These are phyloP conservation scores for Okapia johnstoni DNA, from an alignment of 2,113 vertebrate genomes.

Conservation along the genomic window DNA sequence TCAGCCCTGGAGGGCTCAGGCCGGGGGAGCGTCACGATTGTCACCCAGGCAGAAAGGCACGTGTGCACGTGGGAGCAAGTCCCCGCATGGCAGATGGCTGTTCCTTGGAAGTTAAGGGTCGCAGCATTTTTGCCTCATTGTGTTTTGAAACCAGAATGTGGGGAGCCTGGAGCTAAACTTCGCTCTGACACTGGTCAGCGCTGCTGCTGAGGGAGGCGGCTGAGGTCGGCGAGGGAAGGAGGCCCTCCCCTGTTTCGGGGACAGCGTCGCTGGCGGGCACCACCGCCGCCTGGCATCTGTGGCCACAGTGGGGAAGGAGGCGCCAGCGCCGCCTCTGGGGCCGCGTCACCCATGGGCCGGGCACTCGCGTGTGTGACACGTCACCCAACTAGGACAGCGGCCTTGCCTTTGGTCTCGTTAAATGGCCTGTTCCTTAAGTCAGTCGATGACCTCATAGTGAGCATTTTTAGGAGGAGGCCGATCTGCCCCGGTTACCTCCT, in stretches of 20 bases:
- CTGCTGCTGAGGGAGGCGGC: neutral
- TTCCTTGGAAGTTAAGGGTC: rapidly evolving
- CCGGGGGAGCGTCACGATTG: rapidly evolving
- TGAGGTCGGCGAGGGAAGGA: neutral
- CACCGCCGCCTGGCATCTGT: neutral
- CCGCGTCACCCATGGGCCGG: neutral
- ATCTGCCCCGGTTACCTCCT: neutral
- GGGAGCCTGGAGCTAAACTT: neutral
- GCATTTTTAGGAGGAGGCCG: neutral
- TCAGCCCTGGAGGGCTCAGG: no score
- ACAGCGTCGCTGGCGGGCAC: rapidly evolving
- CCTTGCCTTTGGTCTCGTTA: neutral
- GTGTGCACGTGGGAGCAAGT: rapidly evolving
- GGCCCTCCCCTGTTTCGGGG: no score
- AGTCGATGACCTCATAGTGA: neutral
- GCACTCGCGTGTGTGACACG: rapidly evolving
- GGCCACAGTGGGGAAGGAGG: rapidly evolving
- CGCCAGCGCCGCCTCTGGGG: neutral
- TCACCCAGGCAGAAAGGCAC: neutral
- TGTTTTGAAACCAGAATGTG: neutral
- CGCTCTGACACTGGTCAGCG: neutral
- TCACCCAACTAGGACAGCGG: neutral
- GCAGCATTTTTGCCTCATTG: neutral
- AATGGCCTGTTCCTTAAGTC: rapidly evolving
- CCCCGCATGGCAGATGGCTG: neutral